Evolutionary conservation across 2,113 vertebrate species (phyloP), one percentile per base, ranked within the genome.

Genomic region (Catharus bicknelli): DNA sequence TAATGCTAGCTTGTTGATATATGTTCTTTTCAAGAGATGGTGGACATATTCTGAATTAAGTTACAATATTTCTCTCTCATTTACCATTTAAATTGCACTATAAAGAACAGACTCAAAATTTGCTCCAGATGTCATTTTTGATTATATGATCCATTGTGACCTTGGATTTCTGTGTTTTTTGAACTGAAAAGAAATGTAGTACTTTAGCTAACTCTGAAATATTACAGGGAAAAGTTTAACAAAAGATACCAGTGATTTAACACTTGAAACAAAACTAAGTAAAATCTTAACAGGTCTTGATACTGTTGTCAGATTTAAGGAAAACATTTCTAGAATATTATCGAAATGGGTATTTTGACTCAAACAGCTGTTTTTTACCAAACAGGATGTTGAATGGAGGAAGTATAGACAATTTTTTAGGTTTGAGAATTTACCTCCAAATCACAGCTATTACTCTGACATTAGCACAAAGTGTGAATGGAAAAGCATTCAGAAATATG

Each of bases 391-490:
- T 20, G 9, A 62, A 34, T 15, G 11, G 29, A 66, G 20, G 13
- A 63, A 78, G 4, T 8, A 43, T 36, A 38, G 32, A 16, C 23
- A 57, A 77, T 10, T 2, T 67, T 75, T 75, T 40, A 67, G 32
- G 47, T 25, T 38, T 27, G 9, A 81, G 68, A 90, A 23, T 13
- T 82, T 50, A 34, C 32, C 34, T 22, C 3, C 7, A 72, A 59
- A 40, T 43, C 30, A 48, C 30, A 77, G 48, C 5, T 66, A n/a
- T 18, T 38, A 55, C 6, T 43, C 38, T 62, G 38, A 45, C 0
- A 3, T 22, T n/a, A 21, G 10, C 30, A 45, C 13, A 29, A 75
- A 55, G 25, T 0, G 0, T 20, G 32, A 83, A 42, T 4, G 17
- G 30, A 51, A 69, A 84, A 40, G 18, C 11, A 38, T 36, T 74